Percentiles rank a stretch among this genome's conserved stretches.
These are phyloP conservation scores for Eleutherodactylus coqui DNA, from an alignment of 2,797 vertebrate genomes.

Conservation along the genomic window DNA sequence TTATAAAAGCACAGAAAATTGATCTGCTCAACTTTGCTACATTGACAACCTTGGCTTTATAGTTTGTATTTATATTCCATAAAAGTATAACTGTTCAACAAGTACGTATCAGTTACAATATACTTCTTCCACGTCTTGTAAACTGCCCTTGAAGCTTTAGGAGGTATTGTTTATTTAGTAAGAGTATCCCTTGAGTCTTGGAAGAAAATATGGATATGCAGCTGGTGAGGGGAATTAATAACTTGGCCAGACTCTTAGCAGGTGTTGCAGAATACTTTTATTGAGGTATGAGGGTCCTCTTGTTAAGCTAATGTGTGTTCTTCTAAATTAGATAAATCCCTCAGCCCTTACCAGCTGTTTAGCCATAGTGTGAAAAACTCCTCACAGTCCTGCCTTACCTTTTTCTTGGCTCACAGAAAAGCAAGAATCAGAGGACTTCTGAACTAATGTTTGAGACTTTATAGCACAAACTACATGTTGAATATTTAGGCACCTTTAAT, in stretches of 20 bases:
- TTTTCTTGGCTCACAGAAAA: background rate
- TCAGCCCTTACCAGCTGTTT: conserved; percentile 57
- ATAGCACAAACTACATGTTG: background rate
- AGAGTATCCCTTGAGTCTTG: conserved; percentile 50
- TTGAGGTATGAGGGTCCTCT: conserved; percentile 50
- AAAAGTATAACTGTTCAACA: background rate
- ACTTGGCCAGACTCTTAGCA: conserved; percentile 50
- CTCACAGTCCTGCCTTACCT: conserved; percentile 42
- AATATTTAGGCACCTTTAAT: background rate
- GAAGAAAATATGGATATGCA: conserved; percentile 57
- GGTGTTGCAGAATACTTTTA: conserved; percentile 54
- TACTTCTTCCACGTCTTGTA: background rate
- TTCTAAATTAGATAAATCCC: conserved; percentile 62
- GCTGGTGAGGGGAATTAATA: conserved; percentile 52
- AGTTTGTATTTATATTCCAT: background rate
- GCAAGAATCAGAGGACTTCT: conserved; percentile 37
- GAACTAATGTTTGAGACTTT: background rate
- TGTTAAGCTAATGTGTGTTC: conserved; percentile 60
- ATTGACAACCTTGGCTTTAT: background rate
- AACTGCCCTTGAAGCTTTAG: conserved; percentile 56
- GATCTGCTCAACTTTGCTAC: background rate
- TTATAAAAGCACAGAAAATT: too few relatives aligned
- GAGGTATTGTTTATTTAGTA: conserved; percentile 48
- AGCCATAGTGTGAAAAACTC: conserved; percentile 51
- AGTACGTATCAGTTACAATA: background rate